These are phyloP conservation scores for Rhopalosiphum nymphaeae DNA, from an alignment of 2,888 invertebrate species.

Conservation along the genomic window DNA sequence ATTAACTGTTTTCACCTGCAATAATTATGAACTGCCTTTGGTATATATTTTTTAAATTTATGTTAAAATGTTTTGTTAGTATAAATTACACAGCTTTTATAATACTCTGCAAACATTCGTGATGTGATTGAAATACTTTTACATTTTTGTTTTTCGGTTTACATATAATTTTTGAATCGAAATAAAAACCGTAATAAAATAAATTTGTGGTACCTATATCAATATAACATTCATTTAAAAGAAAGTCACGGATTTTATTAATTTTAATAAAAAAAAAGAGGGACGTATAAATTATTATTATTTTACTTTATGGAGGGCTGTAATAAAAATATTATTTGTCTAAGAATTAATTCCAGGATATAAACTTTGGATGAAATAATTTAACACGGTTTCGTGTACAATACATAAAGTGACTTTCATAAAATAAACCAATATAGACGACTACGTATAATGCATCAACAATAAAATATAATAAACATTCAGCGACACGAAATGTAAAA, in stretches of 20 bases:
- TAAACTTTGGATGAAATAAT: neutral
- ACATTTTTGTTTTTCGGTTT: neutral
- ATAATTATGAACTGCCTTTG: neutral
- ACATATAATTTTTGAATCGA: neutral
- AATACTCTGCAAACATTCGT: neutral
- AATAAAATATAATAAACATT: neutral
- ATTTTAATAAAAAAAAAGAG: neutral
- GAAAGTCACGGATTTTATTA: neutral
- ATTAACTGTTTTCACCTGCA: neutral
- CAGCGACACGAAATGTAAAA: neutral
- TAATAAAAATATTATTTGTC: neutral
- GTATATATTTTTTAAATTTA: neutral
- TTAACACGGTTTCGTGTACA: neutral
- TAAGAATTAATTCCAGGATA: neutral
- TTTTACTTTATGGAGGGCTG: neutral
- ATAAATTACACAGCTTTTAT: neutral
- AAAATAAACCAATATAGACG: neutral
- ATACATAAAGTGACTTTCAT: neutral
- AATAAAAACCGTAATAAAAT: neutral
- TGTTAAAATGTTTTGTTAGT: neutral
- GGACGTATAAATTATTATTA: neutral
- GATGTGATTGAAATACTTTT: slow-evolving; percentile 1
- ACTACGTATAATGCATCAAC: neutral
- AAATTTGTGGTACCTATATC: neutral
- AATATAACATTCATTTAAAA: neutral